phyloP scores from a whole-genome alignment of 2,113 vertebrate genomes.

The Psilopsiagon aurifrons region DNA sequence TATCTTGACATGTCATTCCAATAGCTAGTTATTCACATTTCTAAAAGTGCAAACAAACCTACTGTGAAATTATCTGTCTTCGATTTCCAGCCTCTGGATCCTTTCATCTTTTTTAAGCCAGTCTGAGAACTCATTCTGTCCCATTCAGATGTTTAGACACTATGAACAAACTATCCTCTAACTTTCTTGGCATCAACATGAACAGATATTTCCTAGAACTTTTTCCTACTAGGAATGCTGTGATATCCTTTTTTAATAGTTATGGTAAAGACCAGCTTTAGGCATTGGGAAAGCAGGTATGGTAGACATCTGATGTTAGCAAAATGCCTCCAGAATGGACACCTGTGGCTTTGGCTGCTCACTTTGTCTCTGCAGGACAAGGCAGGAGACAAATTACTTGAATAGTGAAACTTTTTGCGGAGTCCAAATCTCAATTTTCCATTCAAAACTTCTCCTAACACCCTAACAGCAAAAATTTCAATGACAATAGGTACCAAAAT shows the following conservation, averaged over 20 bases:
- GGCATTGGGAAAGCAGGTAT: neutral
- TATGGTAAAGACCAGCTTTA: neutral
- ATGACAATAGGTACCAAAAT: rapidly evolving
- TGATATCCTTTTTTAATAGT: neutral
- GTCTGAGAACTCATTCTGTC: neutral
- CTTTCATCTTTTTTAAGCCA: neutral
- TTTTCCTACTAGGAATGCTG: neutral
- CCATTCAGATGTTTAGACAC: neutral
- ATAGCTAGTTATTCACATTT: neutral
- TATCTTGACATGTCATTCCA: neutral
- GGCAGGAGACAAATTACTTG: neutral
- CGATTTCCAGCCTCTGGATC: neutral
- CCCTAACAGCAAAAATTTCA: neutral
- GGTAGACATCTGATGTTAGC: neutral
- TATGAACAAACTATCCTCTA: neutral
- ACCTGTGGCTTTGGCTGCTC: neutral
- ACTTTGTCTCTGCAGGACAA: neutral
- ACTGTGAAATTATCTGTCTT: neutral
- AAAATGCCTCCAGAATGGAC: neutral
- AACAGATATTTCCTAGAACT: neutral
- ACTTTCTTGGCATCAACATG: neutral
- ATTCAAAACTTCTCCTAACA: neutral
- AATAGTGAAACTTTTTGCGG: neutral
- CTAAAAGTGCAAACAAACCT: neutral
- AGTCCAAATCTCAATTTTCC: neutral